Evolutionary conservation across 1,140 invertebrate species (phyloP), one percentile per base, ranked within the genome.

Genomic region (Sitodiplosis mosellana): DNA sequence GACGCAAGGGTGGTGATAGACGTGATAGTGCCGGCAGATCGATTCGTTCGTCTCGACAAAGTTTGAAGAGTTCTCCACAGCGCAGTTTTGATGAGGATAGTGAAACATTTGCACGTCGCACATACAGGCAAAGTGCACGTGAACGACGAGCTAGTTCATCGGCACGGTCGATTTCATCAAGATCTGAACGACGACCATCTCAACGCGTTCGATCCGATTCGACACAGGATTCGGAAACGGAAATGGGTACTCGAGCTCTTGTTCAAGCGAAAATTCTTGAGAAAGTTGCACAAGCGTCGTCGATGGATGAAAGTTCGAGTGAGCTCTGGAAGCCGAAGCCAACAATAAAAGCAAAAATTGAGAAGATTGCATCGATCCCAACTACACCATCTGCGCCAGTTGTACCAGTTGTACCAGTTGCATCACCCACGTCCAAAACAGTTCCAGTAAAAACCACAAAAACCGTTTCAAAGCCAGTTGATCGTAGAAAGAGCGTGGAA

Each of bases 181-280:
- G 18, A 43, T 19, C 27, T 15, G 15, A 45, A 12, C 44, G 21
- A 20, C 18, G 20, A 19, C 37, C n/a, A 38, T 17, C 15, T 2
- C 19, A 45, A 10, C 19, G 21, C 18, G 38, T n/a, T 12, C 6
- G 5, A 21, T 58, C 15, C 54, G 57, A 59, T 48, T 59, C 63
- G 47, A 64, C 63, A 51, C 63, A 59, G 20, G 61, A 63, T 21
- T 62, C 61, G 0, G 48, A 49, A 41, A n/a, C 61, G 61, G 61
- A 59, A 11, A 58, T 59, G 3, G 59, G 51, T 2, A 59, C 61
- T 27, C 50, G 56, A 8, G 61, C 61, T 4, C 40, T 64, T 20
- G 61, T 64, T 0, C 61, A 64, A 47, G 61, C 61, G 0, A 64
- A 64, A 49, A 64, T 64, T 6, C 59, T 59, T 40, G 59, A 64